Percentiles rank a stretch among this genome's conserved stretches.
Conservation (phyloP, 1,140 invertebrate species). For the Drosophila baimaii region DNA sequence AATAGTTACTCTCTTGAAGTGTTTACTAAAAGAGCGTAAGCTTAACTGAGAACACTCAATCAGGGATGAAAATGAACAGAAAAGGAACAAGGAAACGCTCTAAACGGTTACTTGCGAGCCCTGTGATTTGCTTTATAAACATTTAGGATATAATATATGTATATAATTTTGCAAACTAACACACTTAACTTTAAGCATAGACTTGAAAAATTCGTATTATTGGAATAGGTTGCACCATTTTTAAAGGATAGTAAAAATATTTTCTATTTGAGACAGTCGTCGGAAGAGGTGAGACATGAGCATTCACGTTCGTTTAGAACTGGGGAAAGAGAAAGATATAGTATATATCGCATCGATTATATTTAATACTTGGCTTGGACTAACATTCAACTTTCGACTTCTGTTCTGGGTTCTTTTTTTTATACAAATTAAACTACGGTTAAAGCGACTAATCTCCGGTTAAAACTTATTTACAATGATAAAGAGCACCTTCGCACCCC, state of each 20-base stretch:
- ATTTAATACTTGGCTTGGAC: constrained; percentile 38
- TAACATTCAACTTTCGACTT: constrained; percentile 3
- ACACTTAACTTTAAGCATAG: background rate
- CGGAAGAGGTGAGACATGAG: constrained; percentile 19
- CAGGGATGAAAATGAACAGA: background rate
- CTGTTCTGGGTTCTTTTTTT: background rate
- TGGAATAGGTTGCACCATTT: constrained; percentile 6
- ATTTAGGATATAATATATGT: too few species aligned
- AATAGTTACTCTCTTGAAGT: too few species aligned
- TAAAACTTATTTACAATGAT: constrained; percentile 39
- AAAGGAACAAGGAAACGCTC: too few species aligned
- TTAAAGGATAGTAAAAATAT: background rate
- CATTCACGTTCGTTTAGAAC: constrained; percentile 14
- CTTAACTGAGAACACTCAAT: background rate
- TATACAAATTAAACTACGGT: constrained; percentile 32
- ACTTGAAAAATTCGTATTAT: constrained; percentile 15
- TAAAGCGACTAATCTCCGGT: constrained; percentile 26
- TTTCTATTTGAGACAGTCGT: constrained; percentile 20
- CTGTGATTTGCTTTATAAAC: too few species aligned
- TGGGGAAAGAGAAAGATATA: background rate
- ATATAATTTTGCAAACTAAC: too few species aligned
- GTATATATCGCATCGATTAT: constrained; percentile 10
- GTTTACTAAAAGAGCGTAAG: background rate
- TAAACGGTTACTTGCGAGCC: background rate
- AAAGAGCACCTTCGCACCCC: constrained; percentile 22